Conservation (phyloP, 2,888 invertebrate genomes). For the Boloria selene region DNA sequence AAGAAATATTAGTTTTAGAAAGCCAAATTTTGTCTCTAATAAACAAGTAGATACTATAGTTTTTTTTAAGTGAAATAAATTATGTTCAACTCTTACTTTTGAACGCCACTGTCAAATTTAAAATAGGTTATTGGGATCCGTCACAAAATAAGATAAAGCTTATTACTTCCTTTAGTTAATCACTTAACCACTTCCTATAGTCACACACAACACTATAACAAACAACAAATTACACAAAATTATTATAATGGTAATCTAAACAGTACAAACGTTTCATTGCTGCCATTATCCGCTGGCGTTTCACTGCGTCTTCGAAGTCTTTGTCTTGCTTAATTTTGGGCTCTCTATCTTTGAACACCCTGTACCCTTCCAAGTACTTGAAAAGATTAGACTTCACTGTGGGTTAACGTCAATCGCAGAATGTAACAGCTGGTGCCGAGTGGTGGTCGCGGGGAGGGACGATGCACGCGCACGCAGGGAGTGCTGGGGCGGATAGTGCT, state of each 20-base stretch:
- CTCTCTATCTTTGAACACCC: not conserved
- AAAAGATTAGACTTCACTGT: constrained; percentile 33
- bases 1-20: too few relatives aligned
- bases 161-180: too few relatives aligned
- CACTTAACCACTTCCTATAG: not conserved
- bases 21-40: too few relatives aligned
- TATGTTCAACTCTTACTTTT: too few relatives aligned
- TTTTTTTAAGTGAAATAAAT: too few relatives aligned
- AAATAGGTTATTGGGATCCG: too few relatives aligned
- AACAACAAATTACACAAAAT: constrained; percentile 10
- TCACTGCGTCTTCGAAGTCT: constrained; percentile 47
- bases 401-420: constrained; percentile 79
- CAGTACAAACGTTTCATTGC: constrained; percentile 59
- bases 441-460: constrained; percentile 74
- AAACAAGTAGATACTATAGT: too few relatives aligned
- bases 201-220: not conserved
- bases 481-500: constrained; percentile 70
- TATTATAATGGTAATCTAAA: constrained; percentile 51
- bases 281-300: constrained; percentile 55
- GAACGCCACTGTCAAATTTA: too few relatives aligned
- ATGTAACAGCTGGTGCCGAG: constrained; percentile 84
- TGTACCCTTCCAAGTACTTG: constrained; percentile 10
- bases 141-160: too few relatives aligned
- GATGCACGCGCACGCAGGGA: constrained; percentile 74
- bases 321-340: constrained; percentile 23